Conservation (phyloP, 2,797 vertebrate species). For the Tachyglossus aculeatus region DNA sequence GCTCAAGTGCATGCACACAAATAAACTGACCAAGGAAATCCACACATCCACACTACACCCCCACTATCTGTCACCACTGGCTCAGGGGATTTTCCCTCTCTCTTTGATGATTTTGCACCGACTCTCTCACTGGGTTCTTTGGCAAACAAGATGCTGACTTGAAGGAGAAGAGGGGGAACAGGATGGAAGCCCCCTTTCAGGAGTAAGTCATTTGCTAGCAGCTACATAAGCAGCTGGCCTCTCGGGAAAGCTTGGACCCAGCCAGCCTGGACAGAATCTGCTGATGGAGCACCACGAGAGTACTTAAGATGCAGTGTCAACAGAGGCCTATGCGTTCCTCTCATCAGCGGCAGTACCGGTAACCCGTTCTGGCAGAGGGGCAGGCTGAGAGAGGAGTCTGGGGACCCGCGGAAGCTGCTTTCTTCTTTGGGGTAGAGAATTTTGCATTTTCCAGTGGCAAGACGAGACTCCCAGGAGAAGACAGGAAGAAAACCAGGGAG, state of each 20-base stretch:
- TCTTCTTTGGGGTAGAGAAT: conserved; percentile 13
- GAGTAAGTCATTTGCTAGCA: background rate
- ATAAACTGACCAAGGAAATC: no score
- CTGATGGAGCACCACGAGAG: background rate
- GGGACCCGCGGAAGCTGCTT: conserved; percentile 30
- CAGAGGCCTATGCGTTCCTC: conserved; percentile 23
- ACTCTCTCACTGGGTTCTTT: conserved; percentile 2
- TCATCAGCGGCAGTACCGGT: conserved; percentile 11
- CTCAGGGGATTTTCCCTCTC: background rate
- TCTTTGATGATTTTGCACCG: background rate
- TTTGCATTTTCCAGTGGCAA: conserved; percentile 1
- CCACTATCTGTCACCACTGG: background rate
- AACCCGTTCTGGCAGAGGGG: conserved; percentile 26
- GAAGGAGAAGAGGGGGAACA: background rate
- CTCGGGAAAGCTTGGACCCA: conserved; percentile 1
- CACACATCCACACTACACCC: no score
- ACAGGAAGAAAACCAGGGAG: background rate
- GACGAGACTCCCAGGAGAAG: background rate
- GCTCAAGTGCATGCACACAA: no score
- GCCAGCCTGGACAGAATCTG: conserved; percentile 10
- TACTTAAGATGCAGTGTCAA: background rate
- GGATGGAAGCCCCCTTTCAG: conserved; percentile 1
- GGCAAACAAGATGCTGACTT: conserved; percentile 10
- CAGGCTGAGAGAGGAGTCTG: conserved; percentile 15
- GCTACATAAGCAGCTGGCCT: background rate